Conservation (phyloP, 1,140 invertebrate genomes). For the Drosophila grimshawi region DNA sequence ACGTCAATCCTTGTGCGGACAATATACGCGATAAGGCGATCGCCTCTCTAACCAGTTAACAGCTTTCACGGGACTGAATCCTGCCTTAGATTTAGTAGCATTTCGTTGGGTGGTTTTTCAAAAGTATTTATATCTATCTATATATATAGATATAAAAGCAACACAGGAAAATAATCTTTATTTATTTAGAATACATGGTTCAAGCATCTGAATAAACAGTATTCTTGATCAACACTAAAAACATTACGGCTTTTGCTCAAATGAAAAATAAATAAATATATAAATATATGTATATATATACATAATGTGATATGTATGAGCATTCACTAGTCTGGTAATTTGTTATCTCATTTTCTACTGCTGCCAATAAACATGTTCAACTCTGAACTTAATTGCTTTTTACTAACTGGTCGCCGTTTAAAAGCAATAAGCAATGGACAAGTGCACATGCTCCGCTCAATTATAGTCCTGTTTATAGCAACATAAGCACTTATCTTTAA, state of each 20-base stretch:
- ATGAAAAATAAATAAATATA: neutral
- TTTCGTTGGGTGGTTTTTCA: neutral
- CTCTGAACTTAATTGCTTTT: neutral
- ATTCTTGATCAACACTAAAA: neutral
- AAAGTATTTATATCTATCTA: neutral
- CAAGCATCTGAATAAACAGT: no score
- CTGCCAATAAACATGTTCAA: neutral
- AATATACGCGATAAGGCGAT: constrained; percentile 82
- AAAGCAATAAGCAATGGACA: neutral
- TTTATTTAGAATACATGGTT: constrained; percentile 23
- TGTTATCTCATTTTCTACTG: neutral
- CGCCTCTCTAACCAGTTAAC: constrained; percentile 22
- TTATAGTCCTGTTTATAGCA: constrained; percentile 41
- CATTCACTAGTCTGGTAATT: neutral
- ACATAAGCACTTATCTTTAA: constrained; percentile 52
- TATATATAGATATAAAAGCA: neutral
- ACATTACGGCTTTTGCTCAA: neutral
- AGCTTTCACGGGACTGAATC: neutral
- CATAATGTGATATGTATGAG: neutral
- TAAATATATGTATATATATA: no score
- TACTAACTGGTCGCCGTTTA: neutral
- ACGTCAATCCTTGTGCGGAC: constrained; percentile 87
- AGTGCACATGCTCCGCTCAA: constrained; percentile 37
- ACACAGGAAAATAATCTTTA: constrained; percentile 27
- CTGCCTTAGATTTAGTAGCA: neutral